Base-by-base conservation (phyloP, 2,888 invertebrate species). In the Malthinus flaveolus region DNA sequence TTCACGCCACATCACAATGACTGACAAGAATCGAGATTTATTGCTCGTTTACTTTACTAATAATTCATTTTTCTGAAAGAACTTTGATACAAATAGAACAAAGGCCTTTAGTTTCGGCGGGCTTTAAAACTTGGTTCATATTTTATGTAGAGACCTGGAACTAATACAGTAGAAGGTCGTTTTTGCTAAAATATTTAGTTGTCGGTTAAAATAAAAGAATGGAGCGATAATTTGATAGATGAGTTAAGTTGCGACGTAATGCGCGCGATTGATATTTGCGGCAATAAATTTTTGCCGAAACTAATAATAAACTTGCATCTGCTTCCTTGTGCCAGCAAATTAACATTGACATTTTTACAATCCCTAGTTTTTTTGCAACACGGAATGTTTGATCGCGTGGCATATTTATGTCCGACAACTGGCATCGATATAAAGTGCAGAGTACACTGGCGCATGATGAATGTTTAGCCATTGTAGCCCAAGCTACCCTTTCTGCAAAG, bases 21-120 rank as follows among this genome's bases (percentile, higher is more conserved):
- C 72, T 76, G 78, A 78, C 79, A 76, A 71, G 73, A 72, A 75
- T 76, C 77, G 76, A 77, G 78, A 79, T 78, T 78, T 78, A 78
- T 78, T 75, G 75, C 77, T 73, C 72, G 75, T 77, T 78, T 76
- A 75, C 75, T 76, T 75, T 71, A 71, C 78, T 77, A 78, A 78
- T 79, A 78, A 77, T 78, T 79, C 78, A 78, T 78, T 76, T 76
- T 76, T 75, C 70, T 68, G 71, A 73, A 74, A 73, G 73, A 62
- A 57, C 59, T 66, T 71, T 74, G 76, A 75, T 76, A 73, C 73
- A 74, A 75, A 75, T 74, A 75, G 77, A 76, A 76, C 77, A 77
- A 77, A 74, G 72, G 72, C 66, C 68, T 66, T n/a, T 68, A 68
- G 70, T 70, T 71, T 68, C 66, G 67, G 61, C 57, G 50, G 49